A percentile compares a stretch with the other conserved stretches of the same genome.
These are phyloP conservation scores for Operophtera brumata DNA, from an alignment of 2,888 invertebrate genomes.

Conservation along the genomic window DNA sequence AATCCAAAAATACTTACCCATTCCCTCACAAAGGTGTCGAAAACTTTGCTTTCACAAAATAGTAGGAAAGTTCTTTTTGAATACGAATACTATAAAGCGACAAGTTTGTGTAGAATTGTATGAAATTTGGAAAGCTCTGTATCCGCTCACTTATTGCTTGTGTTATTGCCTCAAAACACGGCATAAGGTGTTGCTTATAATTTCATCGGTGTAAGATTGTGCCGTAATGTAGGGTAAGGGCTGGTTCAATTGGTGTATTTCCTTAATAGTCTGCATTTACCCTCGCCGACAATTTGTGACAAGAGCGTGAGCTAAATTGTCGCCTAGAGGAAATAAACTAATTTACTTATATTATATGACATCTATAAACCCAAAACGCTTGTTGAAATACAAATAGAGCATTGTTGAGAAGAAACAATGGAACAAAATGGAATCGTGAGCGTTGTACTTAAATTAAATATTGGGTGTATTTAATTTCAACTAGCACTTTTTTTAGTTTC, in stretches of 20 bases:
- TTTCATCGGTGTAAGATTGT: conserved; percentile 76
- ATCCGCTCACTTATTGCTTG: conserved; percentile 50
- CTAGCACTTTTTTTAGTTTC: too few relatives aligned
- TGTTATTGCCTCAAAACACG: conserved; percentile 73
- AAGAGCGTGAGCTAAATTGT: conserved; percentile 78
- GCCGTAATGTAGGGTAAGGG: conserved; percentile 77
- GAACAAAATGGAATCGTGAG: not conserved
- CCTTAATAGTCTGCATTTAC: conserved; percentile 80
- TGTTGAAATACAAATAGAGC: conserved; percentile 56
- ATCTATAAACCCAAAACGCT: conserved; percentile 61
- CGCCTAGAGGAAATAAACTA: conserved; percentile 79
- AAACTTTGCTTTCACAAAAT: conserved; percentile 21
- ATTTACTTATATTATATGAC: conserved; percentile 74
- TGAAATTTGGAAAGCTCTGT: conserved; percentile 43
- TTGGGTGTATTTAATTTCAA: too few relatives aligned
- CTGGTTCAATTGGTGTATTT: conserved; percentile 79
- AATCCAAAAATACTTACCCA: conserved; percentile 11
- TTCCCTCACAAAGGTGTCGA: conserved; percentile 14
- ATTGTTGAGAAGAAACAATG: conserved; percentile 44
- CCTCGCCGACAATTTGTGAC: conserved; percentile 78
- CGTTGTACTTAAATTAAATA: too few relatives aligned
- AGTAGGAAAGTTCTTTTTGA: conserved; percentile 17
- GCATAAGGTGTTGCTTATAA: conserved; percentile 78
- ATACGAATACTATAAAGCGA: conserved; percentile 12
- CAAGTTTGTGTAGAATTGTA: conserved; percentile 35